Percentiles rank a stretch among this genome's conserved stretches.
phyloP scores from a whole-genome alignment of 2,888 invertebrate species.

The Arrhopalites spinosus region DNA sequence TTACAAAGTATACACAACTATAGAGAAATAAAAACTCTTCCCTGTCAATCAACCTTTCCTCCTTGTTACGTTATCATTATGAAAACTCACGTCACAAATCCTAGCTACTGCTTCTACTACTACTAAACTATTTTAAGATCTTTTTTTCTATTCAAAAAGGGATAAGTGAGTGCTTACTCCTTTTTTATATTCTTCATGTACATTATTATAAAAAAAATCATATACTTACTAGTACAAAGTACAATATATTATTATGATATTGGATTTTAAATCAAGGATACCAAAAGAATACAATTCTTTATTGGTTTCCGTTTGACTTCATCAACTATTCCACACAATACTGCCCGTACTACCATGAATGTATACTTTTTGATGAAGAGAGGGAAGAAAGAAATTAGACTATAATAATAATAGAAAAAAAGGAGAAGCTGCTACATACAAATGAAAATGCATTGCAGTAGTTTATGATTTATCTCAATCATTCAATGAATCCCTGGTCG shows the following conservation, averaged over 20 bases:
- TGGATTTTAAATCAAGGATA: no score
- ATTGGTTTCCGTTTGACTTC: not conserved
- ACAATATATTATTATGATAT: no score
- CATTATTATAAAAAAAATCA: no score
- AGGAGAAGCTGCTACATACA: not conserved
- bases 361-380: no score
- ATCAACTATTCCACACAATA: no score
- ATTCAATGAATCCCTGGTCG: slow-evolving; percentile 28
- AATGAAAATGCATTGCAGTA: not conserved
- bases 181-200: not conserved
- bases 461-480: slow-evolving; percentile 34
- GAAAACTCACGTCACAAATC: slow-evolving; percentile 42
- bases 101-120: slow-evolving; percentile 32
- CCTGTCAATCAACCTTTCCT: slow-evolving; percentile 46
- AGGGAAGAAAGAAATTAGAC: no score
- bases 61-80: slow-evolving; percentile 41
- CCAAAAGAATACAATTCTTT: no score
- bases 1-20: slow-evolving; percentile 3
- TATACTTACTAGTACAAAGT: not conserved
- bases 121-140: slow-evolving; percentile 18
- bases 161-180: not conserved
- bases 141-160: slow-evolving; percentile 2
- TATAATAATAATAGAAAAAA: no score
- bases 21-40: slow-evolving; percentile 20
- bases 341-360: no score